Base-by-base conservation (phyloP, 2,888 invertebrate species). In the Leptopilina myrica region DNA sequence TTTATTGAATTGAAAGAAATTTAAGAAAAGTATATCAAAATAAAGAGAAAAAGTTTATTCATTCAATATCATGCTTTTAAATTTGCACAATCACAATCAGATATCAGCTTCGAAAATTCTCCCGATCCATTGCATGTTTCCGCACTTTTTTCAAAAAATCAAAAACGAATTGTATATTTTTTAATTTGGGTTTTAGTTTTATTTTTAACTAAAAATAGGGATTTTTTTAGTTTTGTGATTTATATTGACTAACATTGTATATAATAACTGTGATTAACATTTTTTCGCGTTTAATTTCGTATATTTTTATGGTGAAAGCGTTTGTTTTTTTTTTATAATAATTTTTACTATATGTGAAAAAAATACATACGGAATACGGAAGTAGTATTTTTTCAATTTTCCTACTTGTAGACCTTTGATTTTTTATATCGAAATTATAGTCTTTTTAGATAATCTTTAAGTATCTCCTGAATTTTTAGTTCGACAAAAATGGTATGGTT, bases 401-500 rank as follows among this genome's bases (percentile, higher is more conserved):
- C 67, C 76, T 78, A 76, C 14, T 76, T 9, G 20, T 80, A 78
- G 69, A 64, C 69, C 46, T 79, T 53, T 64, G 53, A 78, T 73
- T 66, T 62, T 77, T 79, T 53, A 26, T 69, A 76, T 33, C 67
- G 77, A 73, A 49, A 11, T 49, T 11, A 9, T 2, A 15, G 64
- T 46, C 76, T 59, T 62, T 76, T 77, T 75, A 33, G 33, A 33
- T 62, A 75, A 77, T 76, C 14, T 43, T 65, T 15, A 75, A 56
- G 69, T 75, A 14, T 76, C 80, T 78, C 79, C 80, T 84, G 84
- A 33, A 81, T 85, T 84, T 49, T 86, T 84, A 79, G 80, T 85
- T 83, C 84, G 78, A 82, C 86, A 79, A 1, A 49, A 85, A 81
- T 84, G 85, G 86, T 87, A 87, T 85, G 85, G 84, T 86, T 85